Evolutionary conservation across 1,140 invertebrate species (phyloP).

Genomic region (Panagrolaimus sp.): DNA sequence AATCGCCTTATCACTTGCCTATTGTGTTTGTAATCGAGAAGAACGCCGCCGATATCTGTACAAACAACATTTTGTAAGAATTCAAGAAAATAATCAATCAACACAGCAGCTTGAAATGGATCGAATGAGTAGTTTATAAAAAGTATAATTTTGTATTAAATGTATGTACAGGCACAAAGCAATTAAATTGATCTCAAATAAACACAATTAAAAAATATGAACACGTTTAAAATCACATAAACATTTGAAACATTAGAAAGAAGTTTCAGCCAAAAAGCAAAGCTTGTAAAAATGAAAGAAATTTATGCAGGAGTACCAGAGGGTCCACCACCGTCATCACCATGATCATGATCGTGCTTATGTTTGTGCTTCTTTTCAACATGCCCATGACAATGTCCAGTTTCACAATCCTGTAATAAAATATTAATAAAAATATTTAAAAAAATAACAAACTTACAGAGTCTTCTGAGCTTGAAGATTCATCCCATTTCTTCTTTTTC

Average conservation of each 20-base stretch:
- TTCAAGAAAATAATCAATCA: conserved; percentile 20
- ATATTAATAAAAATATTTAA: background rate
- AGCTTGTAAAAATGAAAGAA: too few species aligned
- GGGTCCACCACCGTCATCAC: background rate
- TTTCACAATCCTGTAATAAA: conserved; percentile 47
- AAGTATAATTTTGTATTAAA: too few species aligned
- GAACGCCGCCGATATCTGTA: conserved; percentile 15
- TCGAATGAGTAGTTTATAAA: background rate
- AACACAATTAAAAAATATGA: too few species aligned
- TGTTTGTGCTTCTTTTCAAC: conserved; percentile 47
- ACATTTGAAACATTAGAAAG: too few species aligned
- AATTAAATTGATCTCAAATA: too few species aligned
- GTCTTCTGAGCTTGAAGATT: conserved; percentile 41
- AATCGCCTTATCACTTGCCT: conserved; percentile 41
- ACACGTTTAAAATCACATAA: too few species aligned
- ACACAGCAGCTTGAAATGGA: conserved; percentile 20
- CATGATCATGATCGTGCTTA: conserved; percentile 9
- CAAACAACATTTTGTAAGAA: conserved; percentile 19
- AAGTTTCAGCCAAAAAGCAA: too few species aligned
- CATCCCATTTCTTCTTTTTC: conserved; percentile 49
- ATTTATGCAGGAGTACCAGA: background rate
- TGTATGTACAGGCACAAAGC: too few species aligned
- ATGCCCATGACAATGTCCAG: conserved; percentile 46
- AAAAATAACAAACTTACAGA: conserved; percentile 32
- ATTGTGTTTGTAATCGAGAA: conserved; percentile 38